These are phyloP conservation scores for Phallusia fumigata DNA, from an alignment of 23 tunicate species.

Conservation along the genomic window DNA sequence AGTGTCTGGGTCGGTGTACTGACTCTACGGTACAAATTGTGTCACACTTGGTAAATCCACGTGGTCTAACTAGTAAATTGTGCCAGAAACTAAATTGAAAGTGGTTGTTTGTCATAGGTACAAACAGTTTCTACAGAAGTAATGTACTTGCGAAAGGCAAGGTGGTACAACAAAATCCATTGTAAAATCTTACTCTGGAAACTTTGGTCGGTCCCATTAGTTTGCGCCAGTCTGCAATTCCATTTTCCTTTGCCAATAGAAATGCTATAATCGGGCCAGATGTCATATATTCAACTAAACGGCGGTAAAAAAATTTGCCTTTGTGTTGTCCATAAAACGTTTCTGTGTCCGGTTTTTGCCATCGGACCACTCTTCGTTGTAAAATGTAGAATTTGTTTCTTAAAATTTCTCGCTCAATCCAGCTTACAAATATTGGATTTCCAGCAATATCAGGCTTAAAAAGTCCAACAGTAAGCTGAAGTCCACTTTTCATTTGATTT, in stretches of 20 bases:
- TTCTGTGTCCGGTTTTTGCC: slow-evolving; percentile 53
- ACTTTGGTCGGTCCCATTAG: slow-evolving; percentile 84
- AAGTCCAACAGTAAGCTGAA: slow-evolving; percentile 72
- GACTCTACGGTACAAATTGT: slow-evolving; percentile 31
- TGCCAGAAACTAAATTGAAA: slow-evolving; percentile 44
- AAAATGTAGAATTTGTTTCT: slow-evolving; percentile 42
- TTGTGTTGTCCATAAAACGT: slow-evolving; percentile 62
- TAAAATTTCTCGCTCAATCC: slow-evolving; percentile 31
- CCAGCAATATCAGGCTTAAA: slow-evolving; percentile 81
- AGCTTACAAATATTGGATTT: slow-evolving; percentile 29
- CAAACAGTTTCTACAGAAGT: too few species aligned
- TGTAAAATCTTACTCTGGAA: slow-evolving; percentile 26
- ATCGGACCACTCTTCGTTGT: slow-evolving; percentile 21
- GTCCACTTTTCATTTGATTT: neutral
- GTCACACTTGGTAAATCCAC: neutral
- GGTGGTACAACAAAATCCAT: too few species aligned
- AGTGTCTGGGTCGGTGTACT: slow-evolving; percentile 46
- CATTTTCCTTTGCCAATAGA: slow-evolving; percentile 55
- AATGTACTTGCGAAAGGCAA: too few species aligned
- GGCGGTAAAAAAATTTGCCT: slow-evolving; percentile 55
- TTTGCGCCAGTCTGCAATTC: slow-evolving; percentile 71
- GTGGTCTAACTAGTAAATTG: neutral
- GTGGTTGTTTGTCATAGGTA: too few species aligned
- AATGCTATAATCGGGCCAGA: slow-evolving; percentile 77
- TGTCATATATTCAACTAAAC: slow-evolving; percentile 70